phyloP scores from a whole-genome alignment of 2,113 vertebrate genomes.

The Nannospalax galili region DNA sequence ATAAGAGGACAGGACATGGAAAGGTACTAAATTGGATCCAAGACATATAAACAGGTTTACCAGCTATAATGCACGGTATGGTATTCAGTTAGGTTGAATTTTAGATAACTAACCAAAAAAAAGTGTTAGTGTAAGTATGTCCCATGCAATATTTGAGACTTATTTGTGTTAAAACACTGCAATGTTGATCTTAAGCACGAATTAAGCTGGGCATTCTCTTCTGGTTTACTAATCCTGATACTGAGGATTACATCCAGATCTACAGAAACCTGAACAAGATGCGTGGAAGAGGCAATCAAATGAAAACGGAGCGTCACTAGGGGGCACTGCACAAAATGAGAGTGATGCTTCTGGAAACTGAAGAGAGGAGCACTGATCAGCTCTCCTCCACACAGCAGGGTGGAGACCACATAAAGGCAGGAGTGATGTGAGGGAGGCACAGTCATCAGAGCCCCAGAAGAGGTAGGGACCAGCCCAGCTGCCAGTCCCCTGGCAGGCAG shows the following conservation, averaged over 20 bases:
- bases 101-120: neutral
- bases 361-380: neutral
- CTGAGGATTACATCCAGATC: no score
- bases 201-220: neutral
- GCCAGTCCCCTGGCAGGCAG: neutral
- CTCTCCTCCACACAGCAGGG: neutral
- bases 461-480: neutral
- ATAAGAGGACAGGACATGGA: rapidly evolving
- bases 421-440: rapidly evolving
- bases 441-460: neutral
- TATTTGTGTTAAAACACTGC: neutral
- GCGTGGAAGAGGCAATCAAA: neutral
- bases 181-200: neutral
- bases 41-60: neutral
- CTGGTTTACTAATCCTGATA: neutral
- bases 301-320: neutral
- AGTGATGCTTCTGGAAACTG: neutral
- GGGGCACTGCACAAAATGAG: conserved; percentile 27
- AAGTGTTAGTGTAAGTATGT: neutral
- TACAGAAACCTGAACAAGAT: neutral
- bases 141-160: neutral
- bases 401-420: neutral
- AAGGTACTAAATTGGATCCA: neutral
- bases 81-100: neutral
- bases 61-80: neutral